Base-by-base conservation (phyloP, 2,797 vertebrate species). In the Peromyscus melanophrys region DNA sequence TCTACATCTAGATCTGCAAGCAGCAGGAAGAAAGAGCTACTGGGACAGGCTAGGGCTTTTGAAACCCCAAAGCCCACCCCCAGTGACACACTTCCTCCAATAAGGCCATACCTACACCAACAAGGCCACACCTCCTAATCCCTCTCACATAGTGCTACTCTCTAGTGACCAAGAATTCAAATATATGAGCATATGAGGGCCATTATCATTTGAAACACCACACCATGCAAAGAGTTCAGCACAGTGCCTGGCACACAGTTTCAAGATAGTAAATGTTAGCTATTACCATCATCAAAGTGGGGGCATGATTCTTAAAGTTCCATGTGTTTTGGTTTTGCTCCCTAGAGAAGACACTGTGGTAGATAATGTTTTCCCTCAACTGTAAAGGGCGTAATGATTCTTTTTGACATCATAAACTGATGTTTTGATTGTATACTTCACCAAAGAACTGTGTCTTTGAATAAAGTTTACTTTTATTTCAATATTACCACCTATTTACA, bases 381-480 rank as follows among this genome's bases (percentile, higher is more conserved):
- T 52, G n/a, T 61, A 40, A 92, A 96, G 69, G 37, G 61, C 29
- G 19, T 46, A 81, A 76, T 67, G 65, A 87, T 76, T 95, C 92
- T 90, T 86, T 73, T 65, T 69, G 84, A 65, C 23, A 11, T 17
- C 11, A 10, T 40, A 82, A 90, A 21, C 25, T 94, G 90, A 57
- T 89, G 71, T 81, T 81, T 75, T 76, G 23, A 75, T 57, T 59
- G 77, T 23, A 16, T 67, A 34, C 76, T 90, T 93, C 61, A 96
- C 34, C 25, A 69, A 94, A 27, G 40, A 92, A 87, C 43, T 49
- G 8, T 43, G 27, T n/a, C 21, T 65, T 37, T 94, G 57, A 84
- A 88, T 88, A 57, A 85, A 88, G 31, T 75, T 88, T 78, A 49
- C 49, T 63, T 96, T 92, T 92, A 40, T 86, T 96, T 89, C 46